Percentiles rank a stretch among this genome's conserved stretches.
Evolutionary conservation across 2,888 invertebrate genomes (phyloP).

Genomic region (Agrochola lychnidis): DNA sequence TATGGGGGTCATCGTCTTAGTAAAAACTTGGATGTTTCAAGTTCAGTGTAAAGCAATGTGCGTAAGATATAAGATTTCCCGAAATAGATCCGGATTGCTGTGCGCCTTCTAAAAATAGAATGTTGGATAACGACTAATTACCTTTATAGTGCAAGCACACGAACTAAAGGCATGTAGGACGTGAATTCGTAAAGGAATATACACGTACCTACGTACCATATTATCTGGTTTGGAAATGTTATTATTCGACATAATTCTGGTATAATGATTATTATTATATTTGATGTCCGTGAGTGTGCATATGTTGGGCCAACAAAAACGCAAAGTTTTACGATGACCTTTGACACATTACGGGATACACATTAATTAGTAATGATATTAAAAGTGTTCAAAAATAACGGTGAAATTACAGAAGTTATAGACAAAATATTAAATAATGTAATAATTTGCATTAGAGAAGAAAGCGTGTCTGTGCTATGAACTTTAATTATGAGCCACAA

Average conservation of each 20-base stretch:
- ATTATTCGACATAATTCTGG: constrained; percentile 8
- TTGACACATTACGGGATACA: constrained; percentile 58
- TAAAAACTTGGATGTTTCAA: constrained; percentile 58
- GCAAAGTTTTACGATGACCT: constrained; percentile 67
- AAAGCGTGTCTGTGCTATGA: constrained; percentile 84
- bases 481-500: constrained; percentile 81
- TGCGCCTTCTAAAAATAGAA: constrained; percentile 46
- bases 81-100: constrained; percentile 53
- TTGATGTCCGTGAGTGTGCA: constrained; percentile 37
- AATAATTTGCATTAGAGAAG: constrained; percentile 73
- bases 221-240: constrained; percentile 12
- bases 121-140: constrained; percentile 56
- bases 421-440: constrained; percentile 61
- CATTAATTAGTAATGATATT: not conserved
- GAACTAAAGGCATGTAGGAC: constrained; percentile 23
- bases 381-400: constrained; percentile 6
- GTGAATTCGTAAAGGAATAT: constrained; percentile 13
- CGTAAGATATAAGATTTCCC: constrained; percentile 47
- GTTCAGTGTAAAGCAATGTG: constrained; percentile 58
- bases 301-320: constrained; percentile 68
- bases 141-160: constrained; percentile 43
- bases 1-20: constrained; percentile 62
- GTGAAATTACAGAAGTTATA: constrained; percentile 12
- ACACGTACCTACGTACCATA: not conserved
- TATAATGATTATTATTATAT: not conserved